phyloP scores from a whole-genome alignment of 2,113 vertebrate species.

The Kobus ellipsiprymnus region DNA sequence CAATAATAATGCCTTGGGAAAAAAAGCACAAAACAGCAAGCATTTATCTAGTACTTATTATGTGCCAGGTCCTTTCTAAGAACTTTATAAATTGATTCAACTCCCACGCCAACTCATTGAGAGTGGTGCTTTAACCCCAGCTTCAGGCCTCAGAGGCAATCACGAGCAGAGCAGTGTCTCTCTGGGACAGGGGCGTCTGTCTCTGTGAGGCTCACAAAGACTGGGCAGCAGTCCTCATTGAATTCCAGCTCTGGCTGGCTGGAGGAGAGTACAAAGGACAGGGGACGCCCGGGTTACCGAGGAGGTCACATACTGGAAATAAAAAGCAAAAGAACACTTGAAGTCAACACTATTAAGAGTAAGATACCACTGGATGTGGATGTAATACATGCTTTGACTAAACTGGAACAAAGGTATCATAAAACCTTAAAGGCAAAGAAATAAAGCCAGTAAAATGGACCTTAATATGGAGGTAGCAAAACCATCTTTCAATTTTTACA shows the following conservation, averaged over 20 bases:
- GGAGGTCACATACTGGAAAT: neutral
- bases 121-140: neutral
- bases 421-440: neutral
- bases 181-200: neutral
- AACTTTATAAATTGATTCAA: neutral
- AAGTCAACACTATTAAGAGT: neutral
- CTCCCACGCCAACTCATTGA: neutral
- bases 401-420: neutral
- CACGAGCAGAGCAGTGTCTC: too few relatives aligned
- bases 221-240: fast-evolving
- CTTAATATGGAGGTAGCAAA: neutral
- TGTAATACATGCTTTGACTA: neutral
- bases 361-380: neutral
- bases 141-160: neutral
- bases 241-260: neutral
- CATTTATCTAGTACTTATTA: fast-evolving
- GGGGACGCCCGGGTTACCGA: too few relatives aligned
- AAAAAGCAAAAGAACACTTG: neutral
- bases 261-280: neutral
- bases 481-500: neutral
- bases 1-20: neutral
- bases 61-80: neutral
- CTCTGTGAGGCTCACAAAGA: neutral
- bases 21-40: neutral
- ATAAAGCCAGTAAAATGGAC: neutral